Percentiles rank a stretch among this genome's conserved stretches.
Evolutionary conservation across 2,888 invertebrate genomes (phyloP).

Genomic region (Smittia sp.): DNA sequence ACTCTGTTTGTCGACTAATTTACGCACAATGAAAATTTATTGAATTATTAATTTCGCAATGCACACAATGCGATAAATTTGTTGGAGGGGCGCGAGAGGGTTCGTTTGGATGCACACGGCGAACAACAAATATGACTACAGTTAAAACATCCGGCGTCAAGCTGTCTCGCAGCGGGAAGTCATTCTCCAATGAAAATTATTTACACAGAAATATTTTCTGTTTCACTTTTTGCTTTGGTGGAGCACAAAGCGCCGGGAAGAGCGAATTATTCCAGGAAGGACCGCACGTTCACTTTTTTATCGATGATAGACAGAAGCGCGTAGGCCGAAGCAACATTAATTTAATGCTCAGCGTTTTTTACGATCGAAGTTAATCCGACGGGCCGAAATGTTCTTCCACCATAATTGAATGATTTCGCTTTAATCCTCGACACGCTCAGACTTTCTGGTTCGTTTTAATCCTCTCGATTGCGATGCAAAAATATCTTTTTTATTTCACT

Average conservation of each 20-base stretch:
- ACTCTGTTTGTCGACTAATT: background rate
- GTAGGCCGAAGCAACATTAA: background rate
- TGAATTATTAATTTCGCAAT: background rate
- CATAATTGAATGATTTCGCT: constrained; percentile 5
- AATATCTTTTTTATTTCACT: background rate
- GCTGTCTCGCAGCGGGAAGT: constrained; percentile 34
- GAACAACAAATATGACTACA: constrained; percentile 37
- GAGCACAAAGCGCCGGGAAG: background rate
- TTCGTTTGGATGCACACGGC: constrained; percentile 18
- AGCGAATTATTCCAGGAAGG: background rate
- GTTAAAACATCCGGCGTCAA: constrained; percentile 40
- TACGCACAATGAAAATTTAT: background rate
- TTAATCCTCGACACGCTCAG: background rate
- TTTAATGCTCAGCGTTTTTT: background rate
- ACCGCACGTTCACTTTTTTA: background rate
- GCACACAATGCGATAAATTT: background rate
- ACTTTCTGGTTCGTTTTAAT: background rate
- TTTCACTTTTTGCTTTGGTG: background rate
- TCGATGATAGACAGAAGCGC: constrained; percentile 3
- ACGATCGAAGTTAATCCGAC: background rate
- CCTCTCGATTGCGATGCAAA: background rate
- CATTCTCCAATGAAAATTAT: constrained; percentile 32
- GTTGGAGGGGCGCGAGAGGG: background rate
- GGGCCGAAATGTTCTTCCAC: background rate
- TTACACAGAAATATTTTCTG: constrained; percentile 28